Base-by-base conservation (phyloP, 2,113 vertebrate species). In the Eolophus roseicapilla region DNA sequence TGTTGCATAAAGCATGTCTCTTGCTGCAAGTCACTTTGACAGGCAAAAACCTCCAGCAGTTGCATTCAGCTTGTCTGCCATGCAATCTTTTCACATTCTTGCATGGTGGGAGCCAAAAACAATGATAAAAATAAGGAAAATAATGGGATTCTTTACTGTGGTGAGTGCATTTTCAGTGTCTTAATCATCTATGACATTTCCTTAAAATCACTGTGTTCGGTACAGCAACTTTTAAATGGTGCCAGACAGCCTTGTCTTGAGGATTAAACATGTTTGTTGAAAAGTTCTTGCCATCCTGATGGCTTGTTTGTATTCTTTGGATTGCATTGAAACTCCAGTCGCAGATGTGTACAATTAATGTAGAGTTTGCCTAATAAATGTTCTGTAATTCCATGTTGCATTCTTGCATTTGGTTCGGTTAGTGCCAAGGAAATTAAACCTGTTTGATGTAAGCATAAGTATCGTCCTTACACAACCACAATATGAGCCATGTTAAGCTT, bases 21-120 rank as follows among this genome's bases (percentile, higher is more conserved):
- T 70, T 75, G 76, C 90, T 95, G 64, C 93, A 92, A 95, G 93
- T 88, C 90, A 74, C 92, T 92, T 82, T 93, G 95, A 94, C 93
- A 92, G 84, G 74, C 91, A 92, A 87, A 94, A 92, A 86, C 92
- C 86, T 96, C 92, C 95, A 97, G 88, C 94, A 96, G 94, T 91
- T 96, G 86, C 73, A 94, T 92, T 82, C 94, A 87, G 81, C 87
- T 90, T 87, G 84, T 96, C 87, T 95, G 91, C 94, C 88, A 20
- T 86, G 88, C 92, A 93, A 82, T 64, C 82, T 95, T 91, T 83
- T 94, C 93, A 93, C 90, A 79, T 52, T 70, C 64, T 88, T 29
- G 28, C 75, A 4, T 27, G 41, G 77, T 92, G 94, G 88, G 55
- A 79, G 64, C 74, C 21, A 59, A 35, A 59, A 4, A 82, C 92